phyloP scores from a whole-genome alignment of 2,113 vertebrate species.

The Sander vitreus region DNA sequence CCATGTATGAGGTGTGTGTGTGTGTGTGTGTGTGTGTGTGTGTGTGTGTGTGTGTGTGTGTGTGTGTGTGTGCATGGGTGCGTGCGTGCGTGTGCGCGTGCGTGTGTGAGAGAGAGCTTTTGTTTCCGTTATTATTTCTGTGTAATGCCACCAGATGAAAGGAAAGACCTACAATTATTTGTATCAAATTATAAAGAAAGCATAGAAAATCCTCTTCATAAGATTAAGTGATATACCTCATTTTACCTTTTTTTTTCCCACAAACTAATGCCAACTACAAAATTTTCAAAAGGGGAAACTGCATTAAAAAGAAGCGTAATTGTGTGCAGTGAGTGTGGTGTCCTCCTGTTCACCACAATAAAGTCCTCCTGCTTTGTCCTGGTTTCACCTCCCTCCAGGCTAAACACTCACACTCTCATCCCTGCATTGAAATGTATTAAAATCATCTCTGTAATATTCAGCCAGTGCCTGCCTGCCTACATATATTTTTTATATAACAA shows the following conservation, averaged over 20 bases:
- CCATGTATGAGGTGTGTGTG: constrained; percentile 21
- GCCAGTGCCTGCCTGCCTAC: constrained; percentile 79
- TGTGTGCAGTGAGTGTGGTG: constrained; percentile 13
- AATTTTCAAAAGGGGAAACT: constrained; percentile 27
- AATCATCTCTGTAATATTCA: constrained; percentile 91
- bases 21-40: constrained; percentile 10
- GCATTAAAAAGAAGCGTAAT: constrained; percentile 21
- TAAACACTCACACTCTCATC: constrained; percentile 72
- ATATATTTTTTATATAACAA: constrained; percentile 86
- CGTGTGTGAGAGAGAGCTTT: not conserved
- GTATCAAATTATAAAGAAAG: not conserved
- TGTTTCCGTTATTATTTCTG: constrained; percentile 11
- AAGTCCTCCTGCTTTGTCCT: constrained; percentile 67
- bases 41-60: constrained; percentile 7
- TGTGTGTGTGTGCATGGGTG: not conserved
- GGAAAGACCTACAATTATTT: not conserved
- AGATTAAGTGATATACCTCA: constrained; percentile 9
- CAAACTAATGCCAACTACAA: constrained; percentile 2
- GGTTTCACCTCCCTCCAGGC: constrained; percentile 73
- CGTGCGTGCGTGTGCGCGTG: not conserved
- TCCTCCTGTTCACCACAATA: constrained; percentile 56
- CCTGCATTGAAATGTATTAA: constrained; percentile 92
- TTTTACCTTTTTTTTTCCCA: constrained; percentile 22
- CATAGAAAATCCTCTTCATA: constrained; percentile 1
- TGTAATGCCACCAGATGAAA: constrained; percentile 3